Evolutionary conservation across 2,113 vertebrate species (phyloP), one percentile per base, ranked within the genome.

Genomic region (Pithys albifrons): DNA sequence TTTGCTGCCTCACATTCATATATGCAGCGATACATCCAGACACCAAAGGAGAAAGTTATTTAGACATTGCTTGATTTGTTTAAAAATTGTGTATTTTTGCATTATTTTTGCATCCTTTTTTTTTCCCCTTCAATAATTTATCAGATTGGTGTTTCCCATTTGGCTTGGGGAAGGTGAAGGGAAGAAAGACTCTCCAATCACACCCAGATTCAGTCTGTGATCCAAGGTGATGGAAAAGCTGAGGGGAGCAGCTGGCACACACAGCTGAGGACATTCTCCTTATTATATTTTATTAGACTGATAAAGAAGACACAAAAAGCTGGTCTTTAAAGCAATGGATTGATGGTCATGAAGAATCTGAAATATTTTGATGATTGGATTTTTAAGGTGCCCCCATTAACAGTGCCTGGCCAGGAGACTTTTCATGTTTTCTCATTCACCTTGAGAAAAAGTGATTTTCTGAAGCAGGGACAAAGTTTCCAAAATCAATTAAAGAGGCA

Each of bases 401-500:
- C n/a, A 64, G 61, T 79, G 28, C 18, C 14, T 39, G 12, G 19
- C 31, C 54, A 58, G 24, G 23, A 91, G 62, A 37, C 52, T 87
- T 93, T 58, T 57, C 1, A 1, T 14, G 4, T 76, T 94, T 89
- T 74, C 31, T 46, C 58, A 82, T 49, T 94, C 71, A 95, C 66
- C 71, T 82, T 88, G 85, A 24, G 64, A 74, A 92, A 93, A 51
- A 66, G 16, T 35, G 39, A 61, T 93, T 95, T 93, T 84, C 37
- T 29, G 70, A 70, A 67, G 20, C 59, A 64, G 15, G 45, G 64
- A 91, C 58, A 91, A 85, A 72, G n/a, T 85, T 93, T 88, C 81
- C 67, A 76, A 94, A 91, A 93, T 79, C 54, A 89, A 67, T 93
- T 89, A 88, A 83, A 93, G 64, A 77, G 35, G 31, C 62, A 64